Base-by-base conservation (phyloP, 2,113 vertebrate genomes). In the Sphaerodactylus townsendi region DNA sequence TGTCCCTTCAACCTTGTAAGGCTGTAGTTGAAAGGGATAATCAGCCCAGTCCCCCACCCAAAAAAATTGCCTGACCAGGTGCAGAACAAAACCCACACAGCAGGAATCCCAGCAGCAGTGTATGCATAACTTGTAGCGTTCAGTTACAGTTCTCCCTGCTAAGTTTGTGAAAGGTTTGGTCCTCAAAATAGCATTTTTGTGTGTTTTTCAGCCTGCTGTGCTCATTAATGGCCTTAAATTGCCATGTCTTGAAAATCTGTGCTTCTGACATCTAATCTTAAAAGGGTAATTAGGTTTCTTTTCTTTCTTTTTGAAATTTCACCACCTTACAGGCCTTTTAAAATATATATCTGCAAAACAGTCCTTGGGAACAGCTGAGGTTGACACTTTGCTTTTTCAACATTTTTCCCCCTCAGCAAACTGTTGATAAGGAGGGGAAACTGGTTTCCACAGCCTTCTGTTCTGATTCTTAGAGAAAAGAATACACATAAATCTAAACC, bases 261-360 rank as follows among this genome's bases (percentile, higher is more conserved):
- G 6, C 4, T 91, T 88, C 53, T 87, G 76, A 84, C 80, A 78
- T 2, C 7, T 39, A n/a, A 78, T 79, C 87, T 90, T 90, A 73
- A 86, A 94, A 84, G 39, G 68, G 56, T 88, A 90, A 91, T 89
- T 86, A 65, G 28, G 71, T 85, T 89, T 75, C 85, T 88, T 87
- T 71, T 65, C 2, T 33, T 74, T 75, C 46, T 33, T 72, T 72
- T 72, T 25, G 28, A 30, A 72, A 46, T 72, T 28, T 72, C 70
- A 46, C 70, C 10, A 46, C 46, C 69, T 2, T 46, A 46, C 39
- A 72, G 39, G 11, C 65, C 65, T 68, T 33, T n/a, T 11, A 3
- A 65, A 65, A 28, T 66, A 33, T 66, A 33, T 66, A 33, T 66
- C 30, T 66, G n/a, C 65, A 66, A 33, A 33, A 33, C 13, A 33